Evolutionary conservation across 2,888 invertebrate genomes (phyloP), one percentile per base, ranked within the genome.

Genomic region (Acanthoscelides obtectus): DNA sequence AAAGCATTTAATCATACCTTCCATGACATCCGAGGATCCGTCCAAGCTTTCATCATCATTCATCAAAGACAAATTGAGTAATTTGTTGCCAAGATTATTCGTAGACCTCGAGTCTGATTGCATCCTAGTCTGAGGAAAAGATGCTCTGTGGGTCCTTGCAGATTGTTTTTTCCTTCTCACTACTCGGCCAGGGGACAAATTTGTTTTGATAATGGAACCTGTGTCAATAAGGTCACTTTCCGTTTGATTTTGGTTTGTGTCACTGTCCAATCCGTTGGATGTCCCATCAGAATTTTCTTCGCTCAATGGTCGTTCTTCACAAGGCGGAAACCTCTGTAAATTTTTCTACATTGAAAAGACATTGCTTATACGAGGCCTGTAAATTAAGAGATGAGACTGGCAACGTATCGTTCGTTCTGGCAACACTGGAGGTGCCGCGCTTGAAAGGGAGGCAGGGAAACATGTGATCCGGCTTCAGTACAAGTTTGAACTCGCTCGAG

Each of bases 171-270:
- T 88, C 20, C 92, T 87, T 17, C 91, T 87, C 0, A 92, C 90
- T 78, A 92, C 93, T 88, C 93, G 92, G 74, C 92, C 93, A n/a
- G 92, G 90, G 20, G 92, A 90, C 75, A 93, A 82, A 79, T 91
- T 90, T 1, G 91, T 90, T 80, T 89, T 90, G 6, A 92, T 89
- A 69, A 90, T 86, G 64, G 88, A 87, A 68, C 86, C 87, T 70
- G 89, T 89, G 78, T 91, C 88, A 69, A 88, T 89, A 79, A 72
- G 74, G 70, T 79, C 78, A 74, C 75, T 78, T 71, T 75, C 77
- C 17, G 76, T 72, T 71, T 74, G 77, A 74, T 79, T 75, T 72
- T 77, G 77, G 76, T 80, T 79, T 84, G 87, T 76, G 86, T 88
- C 74, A 66, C 78, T 78, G 27, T 79, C 78, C 17, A 74, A 72